Percentiles rank a stretch among this genome's conserved stretches.
Conservation (phyloP, 2,797 vertebrate genomes). For the Otus scops region DNA sequence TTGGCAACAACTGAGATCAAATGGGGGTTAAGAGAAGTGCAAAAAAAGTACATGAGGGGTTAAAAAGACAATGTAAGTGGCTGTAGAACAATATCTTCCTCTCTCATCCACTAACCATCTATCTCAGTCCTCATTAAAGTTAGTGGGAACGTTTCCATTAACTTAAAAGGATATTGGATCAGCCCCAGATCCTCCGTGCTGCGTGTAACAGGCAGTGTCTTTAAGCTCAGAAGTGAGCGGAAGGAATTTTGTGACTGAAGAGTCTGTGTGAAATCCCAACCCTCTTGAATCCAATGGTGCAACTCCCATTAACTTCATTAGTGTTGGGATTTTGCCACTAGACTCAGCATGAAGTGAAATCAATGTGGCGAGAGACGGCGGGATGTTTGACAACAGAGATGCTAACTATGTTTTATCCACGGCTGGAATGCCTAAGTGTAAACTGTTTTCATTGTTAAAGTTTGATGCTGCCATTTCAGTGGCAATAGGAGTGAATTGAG, state of each 20-base stretch:
- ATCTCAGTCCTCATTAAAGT: constrained; percentile 20
- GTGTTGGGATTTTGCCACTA: not conserved
- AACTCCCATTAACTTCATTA: constrained; percentile 24
- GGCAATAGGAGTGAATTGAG: not conserved
- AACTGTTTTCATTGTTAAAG: not conserved
- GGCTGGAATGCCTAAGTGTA: not conserved
- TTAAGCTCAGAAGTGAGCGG: constrained; percentile 49
- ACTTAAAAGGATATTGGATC: constrained; percentile 22
- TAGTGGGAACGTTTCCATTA: constrained; percentile 25
- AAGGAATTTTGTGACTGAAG: constrained; percentile 8
- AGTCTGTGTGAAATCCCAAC: not conserved
- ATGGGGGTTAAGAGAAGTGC: not conserved
- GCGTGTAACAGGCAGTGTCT: not conserved
- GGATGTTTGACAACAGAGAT: constrained; percentile 26
- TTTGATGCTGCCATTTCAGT: not conserved
- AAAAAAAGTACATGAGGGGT: not conserved
- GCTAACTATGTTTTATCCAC: not conserved
- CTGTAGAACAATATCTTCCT: not conserved
- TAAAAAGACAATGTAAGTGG: not conserved
- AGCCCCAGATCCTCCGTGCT: not conserved
- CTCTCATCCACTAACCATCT: not conserved
- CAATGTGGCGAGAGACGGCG: not conserved
- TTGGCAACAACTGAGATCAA: not conserved
- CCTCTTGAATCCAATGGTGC: not conserved
- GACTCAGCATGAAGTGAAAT: constrained; percentile 3